Conservation (phyloP, 2,888 invertebrate species). For the Ectobius pallidus region DNA sequence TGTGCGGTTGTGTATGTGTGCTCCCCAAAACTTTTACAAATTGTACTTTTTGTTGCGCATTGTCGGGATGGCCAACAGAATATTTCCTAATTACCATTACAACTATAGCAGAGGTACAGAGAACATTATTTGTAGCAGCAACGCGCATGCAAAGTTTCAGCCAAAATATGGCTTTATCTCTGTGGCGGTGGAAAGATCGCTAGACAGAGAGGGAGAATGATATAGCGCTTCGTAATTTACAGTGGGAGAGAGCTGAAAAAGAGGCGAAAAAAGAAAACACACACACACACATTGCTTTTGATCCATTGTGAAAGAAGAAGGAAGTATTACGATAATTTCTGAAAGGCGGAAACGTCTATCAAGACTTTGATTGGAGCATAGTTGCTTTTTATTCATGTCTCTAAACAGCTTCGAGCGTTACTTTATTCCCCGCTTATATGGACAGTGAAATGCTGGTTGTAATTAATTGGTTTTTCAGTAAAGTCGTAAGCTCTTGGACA, state of each 20-base stretch:
- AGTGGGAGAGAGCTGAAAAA: conserved; percentile 23
- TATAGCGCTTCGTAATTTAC: conserved; percentile 27
- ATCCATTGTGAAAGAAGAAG: conserved; percentile 17
- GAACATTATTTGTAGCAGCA: conserved; percentile 30
- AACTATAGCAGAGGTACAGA: conserved; percentile 23
- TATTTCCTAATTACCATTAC: conserved; percentile 33
- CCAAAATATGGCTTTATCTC: conserved; percentile 31
- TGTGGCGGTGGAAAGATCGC: conserved; percentile 25
- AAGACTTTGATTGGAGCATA: conserved; percentile 11
- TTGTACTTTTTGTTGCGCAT: conserved; percentile 29
- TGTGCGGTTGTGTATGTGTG: not conserved
- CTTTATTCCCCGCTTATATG: not conserved
- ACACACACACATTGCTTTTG: conserved; percentile 22
- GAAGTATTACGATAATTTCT: conserved; percentile 6
- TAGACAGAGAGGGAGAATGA: conserved; percentile 24
- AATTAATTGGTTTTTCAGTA: conserved; percentile 8
- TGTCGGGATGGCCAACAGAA: conserved; percentile 27
- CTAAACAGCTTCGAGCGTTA: not conserved
- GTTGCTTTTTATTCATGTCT: not conserved
- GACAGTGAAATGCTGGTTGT: not conserved
- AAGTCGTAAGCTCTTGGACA: not conserved
- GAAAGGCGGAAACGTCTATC: conserved; percentile 8
- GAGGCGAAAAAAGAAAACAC: conserved; percentile 7
- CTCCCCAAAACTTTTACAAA: conserved; percentile 30
- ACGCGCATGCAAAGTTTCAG: conserved; percentile 28